Evolutionary conservation across 2,113 vertebrate genomes (phyloP).

Genomic region (Pangasianodon hypophthalmus): DNA sequence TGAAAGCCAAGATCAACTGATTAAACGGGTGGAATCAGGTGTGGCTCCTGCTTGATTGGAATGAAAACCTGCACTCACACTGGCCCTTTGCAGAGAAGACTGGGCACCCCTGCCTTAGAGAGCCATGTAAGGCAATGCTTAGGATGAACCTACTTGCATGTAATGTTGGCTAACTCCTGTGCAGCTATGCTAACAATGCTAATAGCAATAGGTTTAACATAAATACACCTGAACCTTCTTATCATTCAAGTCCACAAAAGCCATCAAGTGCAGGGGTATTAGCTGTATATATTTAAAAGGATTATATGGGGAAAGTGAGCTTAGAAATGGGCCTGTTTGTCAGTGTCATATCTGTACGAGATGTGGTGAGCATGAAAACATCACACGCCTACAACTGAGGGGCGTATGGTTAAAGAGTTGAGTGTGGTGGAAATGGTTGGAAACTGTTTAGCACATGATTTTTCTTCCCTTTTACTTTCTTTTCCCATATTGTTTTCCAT

Average conservation of each 20-base stretch:
- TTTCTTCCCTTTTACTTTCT: not conserved
- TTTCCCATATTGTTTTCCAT: not conserved
- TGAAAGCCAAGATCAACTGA: no score
- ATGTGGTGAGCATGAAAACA: slow-evolving; percentile 1
- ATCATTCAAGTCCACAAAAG: not conserved
- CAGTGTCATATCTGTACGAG: not conserved
- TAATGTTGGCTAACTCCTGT: not conserved
- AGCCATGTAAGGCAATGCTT: not conserved
- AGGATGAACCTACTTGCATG: not conserved
- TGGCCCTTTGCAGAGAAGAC: no score
- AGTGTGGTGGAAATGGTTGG: not conserved
- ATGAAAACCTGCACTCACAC: no score
- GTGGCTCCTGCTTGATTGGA: no score
- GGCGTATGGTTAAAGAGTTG: not conserved
- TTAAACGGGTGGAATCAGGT: no score
- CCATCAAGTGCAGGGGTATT: not conserved
- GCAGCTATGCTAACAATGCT: not conserved
- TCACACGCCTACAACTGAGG: not conserved
- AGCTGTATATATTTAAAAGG: not conserved
- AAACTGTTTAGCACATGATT: not conserved
- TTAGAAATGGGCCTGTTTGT: slow-evolving; percentile 7
- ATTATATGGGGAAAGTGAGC: not conserved
- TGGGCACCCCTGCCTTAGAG: no score
- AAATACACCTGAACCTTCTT: not conserved
- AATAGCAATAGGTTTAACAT: not conserved